Percentiles rank a stretch among this genome's conserved stretches.
Evolutionary conservation across 53 echinoderm and acorn worm genomes (phyloP).

Genomic region (Echinometra lucunter): DNA sequence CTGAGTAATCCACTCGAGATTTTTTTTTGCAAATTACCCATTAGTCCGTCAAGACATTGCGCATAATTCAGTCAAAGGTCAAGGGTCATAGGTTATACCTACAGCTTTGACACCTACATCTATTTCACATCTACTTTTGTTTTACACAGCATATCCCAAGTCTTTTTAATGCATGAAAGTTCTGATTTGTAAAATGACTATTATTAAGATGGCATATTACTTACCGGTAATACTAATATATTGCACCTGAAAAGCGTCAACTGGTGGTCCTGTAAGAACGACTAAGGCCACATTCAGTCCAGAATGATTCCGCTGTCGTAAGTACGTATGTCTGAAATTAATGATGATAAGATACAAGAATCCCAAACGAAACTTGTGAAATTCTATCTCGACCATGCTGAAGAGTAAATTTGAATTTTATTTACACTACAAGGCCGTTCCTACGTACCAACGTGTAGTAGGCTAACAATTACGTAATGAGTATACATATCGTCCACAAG

Average conservation of each 20-base stretch:
- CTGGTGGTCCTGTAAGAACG: background rate
- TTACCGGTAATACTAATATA: background rate
- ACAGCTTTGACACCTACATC: too few species aligned
- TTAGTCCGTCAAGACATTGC: too few species aligned
- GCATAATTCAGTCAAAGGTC: too few species aligned
- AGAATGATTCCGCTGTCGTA: background rate
- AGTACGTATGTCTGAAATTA: background rate
- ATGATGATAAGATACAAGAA: background rate
- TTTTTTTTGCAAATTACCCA: too few species aligned
- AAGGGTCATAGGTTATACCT: too few species aligned
- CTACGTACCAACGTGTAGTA: background rate
- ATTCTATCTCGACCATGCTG: background rate
- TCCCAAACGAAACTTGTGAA: background rate
- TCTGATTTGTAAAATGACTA: background rate
- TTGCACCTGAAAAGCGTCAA: background rate
- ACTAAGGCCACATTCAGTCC: background rate
- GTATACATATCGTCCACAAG: background rate
- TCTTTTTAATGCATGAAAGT: background rate
- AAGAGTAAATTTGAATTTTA: background rate
- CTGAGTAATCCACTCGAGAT: too few species aligned
- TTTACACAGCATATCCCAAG: too few species aligned
- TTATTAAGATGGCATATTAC: background rate
- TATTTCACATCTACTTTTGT: too few species aligned
- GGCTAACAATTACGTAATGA: constrained; percentile 18
- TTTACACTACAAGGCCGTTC: constrained; percentile 29